Evolutionary conservation across 2,797 vertebrate genomes (phyloP), one percentile per base, ranked within the genome.

Genomic region (Manis javanica): DNA sequence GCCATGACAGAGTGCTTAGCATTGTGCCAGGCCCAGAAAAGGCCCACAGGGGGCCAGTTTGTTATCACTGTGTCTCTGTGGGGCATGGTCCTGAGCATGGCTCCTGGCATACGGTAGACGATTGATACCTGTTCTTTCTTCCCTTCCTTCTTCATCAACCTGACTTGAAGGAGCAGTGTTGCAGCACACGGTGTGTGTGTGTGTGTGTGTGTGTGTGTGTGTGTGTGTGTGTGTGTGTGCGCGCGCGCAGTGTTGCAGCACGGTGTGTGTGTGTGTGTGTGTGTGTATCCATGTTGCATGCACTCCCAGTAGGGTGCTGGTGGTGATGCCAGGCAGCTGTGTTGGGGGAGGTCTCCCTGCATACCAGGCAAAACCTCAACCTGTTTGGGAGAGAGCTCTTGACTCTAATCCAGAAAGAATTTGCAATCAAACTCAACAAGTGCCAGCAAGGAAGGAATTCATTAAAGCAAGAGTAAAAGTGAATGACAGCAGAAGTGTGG

Each of bases 251-350:
- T n/a, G n/a, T n/a, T n/a, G n/a, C n/a, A n/a, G n/a, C n/a, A n/a
- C n/a, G n/a, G n/a, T 14, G 31, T 15, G 12, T 46, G 31, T 13
- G 39, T 74, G 13, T 19, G 13, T 24, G 37, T 18, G 3, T 7
- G 26, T 21, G 18, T 5, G 14, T 3, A 0, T 8, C 16, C 21
- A 31, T 5, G 10, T 14, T 31, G 24, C 23, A 3, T 0, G 39
- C 4, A 31, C 12, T n/a, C 2, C 0, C 0, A 1, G 21, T 7
- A 37, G 21, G 51, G 31, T 1, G 4, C 37, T 29, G 21, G 21
- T 0, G 21, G n/a, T 10, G 12, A 21, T n/a, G 69, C 39, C 39
- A 46, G 69, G 46, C 46, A 46, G 46, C 46, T 46, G 46, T 9
- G 46, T 11, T 9, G 7, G 42, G 42, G 42, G 46, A 11, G 10